A percentile compares a stretch with the other conserved stretches of the same genome.
Conservation (phyloP, 1,140 invertebrate genomes). For the Spodoptera litura region DNA sequence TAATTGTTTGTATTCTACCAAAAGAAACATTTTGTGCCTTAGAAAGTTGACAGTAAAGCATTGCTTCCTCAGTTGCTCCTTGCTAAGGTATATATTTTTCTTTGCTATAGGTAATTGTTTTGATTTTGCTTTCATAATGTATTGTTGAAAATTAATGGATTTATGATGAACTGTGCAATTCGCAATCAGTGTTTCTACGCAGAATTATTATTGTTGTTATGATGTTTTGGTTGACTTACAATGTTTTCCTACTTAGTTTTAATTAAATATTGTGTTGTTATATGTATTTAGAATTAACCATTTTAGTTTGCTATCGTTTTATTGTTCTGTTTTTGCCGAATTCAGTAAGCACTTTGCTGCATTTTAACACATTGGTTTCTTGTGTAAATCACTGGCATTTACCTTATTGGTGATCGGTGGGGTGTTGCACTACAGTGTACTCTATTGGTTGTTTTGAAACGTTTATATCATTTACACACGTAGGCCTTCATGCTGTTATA, state of each 20-base stretch:
- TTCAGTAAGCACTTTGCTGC: not conserved
- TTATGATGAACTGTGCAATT: conserved; percentile 19
- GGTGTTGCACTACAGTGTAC: conserved; percentile 11
- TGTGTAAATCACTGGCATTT: not conserved
- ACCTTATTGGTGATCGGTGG: not conserved
- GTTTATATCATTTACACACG: conserved; percentile 25
- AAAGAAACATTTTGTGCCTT: conserved; percentile 45
- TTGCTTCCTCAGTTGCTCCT: not conserved
- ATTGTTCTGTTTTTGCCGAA: not conserved
- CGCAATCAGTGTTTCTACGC: not conserved
- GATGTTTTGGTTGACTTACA: not conserved
- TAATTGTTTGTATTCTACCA: conserved; percentile 7
- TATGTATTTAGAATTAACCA: too few relatives aligned
- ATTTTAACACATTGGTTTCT: not conserved
- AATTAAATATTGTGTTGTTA: not conserved
- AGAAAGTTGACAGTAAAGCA: conserved; percentile 27
- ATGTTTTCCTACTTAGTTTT: not conserved
- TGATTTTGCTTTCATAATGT: conserved; percentile 22
- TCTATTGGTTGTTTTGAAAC: conserved; percentile 22
- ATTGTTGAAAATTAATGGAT: conserved; percentile 7
- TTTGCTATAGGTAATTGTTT: not conserved
- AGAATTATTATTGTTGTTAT: not conserved
- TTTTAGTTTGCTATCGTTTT: too few relatives aligned
- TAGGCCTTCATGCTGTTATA: conserved; percentile 31
- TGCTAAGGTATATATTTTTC: conserved; percentile 30